Conservation (phyloP, 2,888 invertebrate genomes). For the Taphrorychus bicolor region DNA sequence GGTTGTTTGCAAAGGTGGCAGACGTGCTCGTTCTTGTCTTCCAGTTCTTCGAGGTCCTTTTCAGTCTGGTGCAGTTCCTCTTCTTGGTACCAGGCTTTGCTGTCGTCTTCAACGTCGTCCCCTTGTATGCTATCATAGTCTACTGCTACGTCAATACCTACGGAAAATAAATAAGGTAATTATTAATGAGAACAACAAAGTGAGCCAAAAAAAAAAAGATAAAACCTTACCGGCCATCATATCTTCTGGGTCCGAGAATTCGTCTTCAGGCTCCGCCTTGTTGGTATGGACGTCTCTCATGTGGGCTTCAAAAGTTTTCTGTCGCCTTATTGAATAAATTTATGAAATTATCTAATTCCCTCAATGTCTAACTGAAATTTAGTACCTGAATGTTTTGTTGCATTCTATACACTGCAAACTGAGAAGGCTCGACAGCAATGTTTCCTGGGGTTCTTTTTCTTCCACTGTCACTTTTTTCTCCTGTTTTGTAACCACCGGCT, state of each 20-base stretch:
- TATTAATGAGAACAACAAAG: not conserved
- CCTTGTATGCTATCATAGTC: slow-evolving; percentile 55
- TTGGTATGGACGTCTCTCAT: slow-evolving; percentile 65
- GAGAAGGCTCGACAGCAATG: slow-evolving; percentile 52
- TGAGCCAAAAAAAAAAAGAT: not conserved
- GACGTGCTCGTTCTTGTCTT: slow-evolving; percentile 56
- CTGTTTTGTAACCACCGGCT: slow-evolving; percentile 33
- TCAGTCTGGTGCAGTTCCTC: slow-evolving; percentile 60
- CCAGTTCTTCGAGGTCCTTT: slow-evolving; percentile 59
- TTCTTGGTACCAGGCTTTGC: slow-evolving; percentile 58
- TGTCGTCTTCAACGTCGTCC: slow-evolving; percentile 52
- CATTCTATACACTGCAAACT: slow-evolving; percentile 57
- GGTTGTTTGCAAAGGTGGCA: slow-evolving; percentile 59
- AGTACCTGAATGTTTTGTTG: slow-evolving; percentile 64
- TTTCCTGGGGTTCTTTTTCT: slow-evolving; percentile 44
- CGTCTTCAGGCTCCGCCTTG: slow-evolving; percentile 63
- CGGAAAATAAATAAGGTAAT: slow-evolving; percentile 1
- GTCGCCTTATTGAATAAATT: slow-evolving; percentile 55
- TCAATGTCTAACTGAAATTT: not conserved
- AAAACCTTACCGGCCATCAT: slow-evolving; percentile 75
- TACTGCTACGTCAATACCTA: slow-evolving; percentile 76
- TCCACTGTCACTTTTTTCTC: slow-evolving; percentile 34
- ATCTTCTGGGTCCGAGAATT: slow-evolving; percentile 87
- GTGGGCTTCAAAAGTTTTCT: slow-evolving; percentile 70
- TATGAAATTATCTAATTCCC: not conserved